Evolutionary conservation across 2,888 invertebrate genomes (phyloP).

Genomic region (Pristionchus entomophagus): DNA sequence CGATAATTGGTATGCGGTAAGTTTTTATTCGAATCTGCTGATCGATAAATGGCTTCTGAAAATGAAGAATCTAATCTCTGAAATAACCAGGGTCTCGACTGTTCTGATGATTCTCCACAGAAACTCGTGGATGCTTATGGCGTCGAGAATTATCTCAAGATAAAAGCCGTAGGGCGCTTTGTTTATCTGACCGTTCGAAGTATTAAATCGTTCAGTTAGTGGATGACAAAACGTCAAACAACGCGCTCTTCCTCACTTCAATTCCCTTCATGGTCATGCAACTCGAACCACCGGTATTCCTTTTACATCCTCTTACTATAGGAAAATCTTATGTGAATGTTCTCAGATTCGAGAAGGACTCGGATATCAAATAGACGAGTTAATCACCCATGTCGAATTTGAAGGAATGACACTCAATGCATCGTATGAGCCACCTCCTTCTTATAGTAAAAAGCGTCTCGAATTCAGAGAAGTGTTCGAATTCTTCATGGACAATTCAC

Average conservation of each 20-base stretch:
- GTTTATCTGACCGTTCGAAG: not conserved
- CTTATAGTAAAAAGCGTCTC: not conserved
- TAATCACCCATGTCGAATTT: not conserved
- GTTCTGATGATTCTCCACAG: slow-evolving; percentile 22
- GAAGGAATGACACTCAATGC: not conserved
- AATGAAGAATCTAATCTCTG: no score
- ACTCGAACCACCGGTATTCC: not conserved
- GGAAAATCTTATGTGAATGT: not conserved
- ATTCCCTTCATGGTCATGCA: slow-evolving; percentile 23
- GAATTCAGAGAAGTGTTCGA: not conserved
- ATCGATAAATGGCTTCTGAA: no score
- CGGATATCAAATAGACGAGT: slow-evolving; percentile 5
- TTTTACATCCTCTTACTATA: no score
- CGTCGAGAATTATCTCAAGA: slow-evolving; percentile 37
- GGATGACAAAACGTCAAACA: not conserved
- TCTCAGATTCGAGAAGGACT: not conserved
- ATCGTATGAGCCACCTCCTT: not conserved
- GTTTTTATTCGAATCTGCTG: not conserved
- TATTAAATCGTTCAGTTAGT: not conserved
- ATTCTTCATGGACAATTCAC: slow-evolving; percentile 15
- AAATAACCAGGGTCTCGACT: slow-evolving; percentile 18
- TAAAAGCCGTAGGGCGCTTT: not conserved
- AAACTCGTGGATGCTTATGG: slow-evolving; percentile 5
- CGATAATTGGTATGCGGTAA: slow-evolving; percentile 3
- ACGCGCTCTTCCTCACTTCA: slow-evolving; percentile 23